phyloP scores from a whole-genome alignment of 2,113 vertebrate genomes.

The Dolichotis patagonum region DNA sequence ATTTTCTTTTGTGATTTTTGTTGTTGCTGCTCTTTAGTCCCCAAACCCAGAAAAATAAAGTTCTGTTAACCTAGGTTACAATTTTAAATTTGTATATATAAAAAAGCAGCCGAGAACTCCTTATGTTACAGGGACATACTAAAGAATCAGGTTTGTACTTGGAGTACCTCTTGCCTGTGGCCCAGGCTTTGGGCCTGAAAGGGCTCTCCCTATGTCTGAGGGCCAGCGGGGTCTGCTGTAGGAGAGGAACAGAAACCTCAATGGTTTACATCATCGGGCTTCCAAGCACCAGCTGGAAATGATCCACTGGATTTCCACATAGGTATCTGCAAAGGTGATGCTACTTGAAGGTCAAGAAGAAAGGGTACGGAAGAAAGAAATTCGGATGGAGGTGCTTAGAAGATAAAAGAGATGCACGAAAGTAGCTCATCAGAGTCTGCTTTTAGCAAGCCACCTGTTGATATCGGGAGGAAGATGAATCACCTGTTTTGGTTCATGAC shows the following conservation, averaged over 20 bases:
- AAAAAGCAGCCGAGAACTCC: not conserved
- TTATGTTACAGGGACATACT: not conserved
- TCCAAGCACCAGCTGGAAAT: slow-evolving; percentile 37
- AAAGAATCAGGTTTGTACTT: not conserved
- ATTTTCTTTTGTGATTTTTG: slow-evolving; percentile 21
- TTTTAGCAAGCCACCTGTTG: slow-evolving; percentile 89
- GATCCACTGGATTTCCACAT: not conserved
- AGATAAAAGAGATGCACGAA: slow-evolving; percentile 79
- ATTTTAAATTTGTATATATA: slow-evolving; percentile 28
- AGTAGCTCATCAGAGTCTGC: slow-evolving; percentile 86
- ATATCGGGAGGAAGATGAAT: slow-evolving; percentile 89
- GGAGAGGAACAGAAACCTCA: not conserved
- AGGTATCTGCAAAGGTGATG: not conserved
- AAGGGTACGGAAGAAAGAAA: not conserved
- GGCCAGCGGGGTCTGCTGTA: not conserved
- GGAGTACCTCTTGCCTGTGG: not conserved
- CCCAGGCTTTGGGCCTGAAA: not conserved
- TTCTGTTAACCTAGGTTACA: not conserved
- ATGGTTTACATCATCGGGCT: not conserved
- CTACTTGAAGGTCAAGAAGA: slow-evolving; percentile 39
- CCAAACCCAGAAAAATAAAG: slow-evolving; percentile 1
- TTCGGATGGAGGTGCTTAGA: slow-evolving; percentile 28
- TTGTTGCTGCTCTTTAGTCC: not conserved
- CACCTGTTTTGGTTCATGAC: slow-evolving; percentile 88
- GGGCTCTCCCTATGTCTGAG: not conserved